phyloP scores from a whole-genome alignment of 2,797 vertebrate genomes.

The Eptatretus atami region DNA sequence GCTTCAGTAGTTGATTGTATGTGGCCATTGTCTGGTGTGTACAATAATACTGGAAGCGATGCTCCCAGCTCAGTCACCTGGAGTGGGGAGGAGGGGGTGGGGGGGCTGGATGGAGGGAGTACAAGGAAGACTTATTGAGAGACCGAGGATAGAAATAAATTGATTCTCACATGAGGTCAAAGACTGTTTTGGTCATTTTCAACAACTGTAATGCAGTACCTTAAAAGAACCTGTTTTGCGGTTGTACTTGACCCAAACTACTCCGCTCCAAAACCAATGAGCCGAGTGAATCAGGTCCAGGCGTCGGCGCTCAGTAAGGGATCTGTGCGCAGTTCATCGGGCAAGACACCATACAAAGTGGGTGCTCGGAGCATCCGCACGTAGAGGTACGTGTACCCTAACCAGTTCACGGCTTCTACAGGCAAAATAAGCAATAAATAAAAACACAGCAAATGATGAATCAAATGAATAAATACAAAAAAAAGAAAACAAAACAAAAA shows the following conservation, averaged over 20 bases:
- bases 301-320: conserved; percentile 50
- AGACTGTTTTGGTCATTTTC: not conserved
- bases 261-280: conserved; percentile 66
- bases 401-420: conserved; percentile 75
- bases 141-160: too few species aligned
- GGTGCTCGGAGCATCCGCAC: conserved; percentile 85
- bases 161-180: not conserved
- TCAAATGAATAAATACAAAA: too few species aligned
- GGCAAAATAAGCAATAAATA: not conserved
- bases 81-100: not conserved
- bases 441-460: not conserved
- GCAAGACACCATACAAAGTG: conserved; percentile 54
- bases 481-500: too few species aligned
- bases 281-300: conserved; percentile 69
- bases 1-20: conserved; percentile 89
- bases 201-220: conserved; percentile 15
- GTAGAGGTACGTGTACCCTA: conserved; percentile 82
- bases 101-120: too few species aligned
- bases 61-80: conserved; percentile 76
- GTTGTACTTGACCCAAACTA: conserved; percentile 71
- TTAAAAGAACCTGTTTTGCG: conserved; percentile 84
- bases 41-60: conserved; percentile 95
- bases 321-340: conserved; percentile 50
- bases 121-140: too few species aligned
- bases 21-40: conserved; percentile 82